Percentiles rank a stretch among this genome's conserved stretches.
These are phyloP conservation scores for Pseudachorutes palmiensis DNA, from an alignment of 1,140 invertebrate species.

Conservation along the genomic window DNA sequence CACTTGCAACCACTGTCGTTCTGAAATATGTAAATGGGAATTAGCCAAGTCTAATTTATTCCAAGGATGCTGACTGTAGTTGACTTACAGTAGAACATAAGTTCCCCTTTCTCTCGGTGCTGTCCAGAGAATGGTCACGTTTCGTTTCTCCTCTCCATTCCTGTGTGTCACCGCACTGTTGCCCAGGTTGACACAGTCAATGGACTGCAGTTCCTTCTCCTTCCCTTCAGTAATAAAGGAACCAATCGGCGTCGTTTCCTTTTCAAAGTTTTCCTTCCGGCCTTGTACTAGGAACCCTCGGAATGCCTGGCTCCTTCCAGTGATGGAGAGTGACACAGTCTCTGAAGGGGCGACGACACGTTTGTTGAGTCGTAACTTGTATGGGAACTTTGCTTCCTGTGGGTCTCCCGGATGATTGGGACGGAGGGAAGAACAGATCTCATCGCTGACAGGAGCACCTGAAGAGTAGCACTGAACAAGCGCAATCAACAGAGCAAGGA, in stretches of 20 bases:
- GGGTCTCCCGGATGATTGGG: constrained; percentile 8
- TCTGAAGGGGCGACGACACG: neutral
- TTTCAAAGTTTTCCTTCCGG: neutral
- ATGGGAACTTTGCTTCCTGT: neutral
- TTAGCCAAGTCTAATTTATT: neutral
- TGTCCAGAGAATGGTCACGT: neutral
- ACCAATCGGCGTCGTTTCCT: neutral
- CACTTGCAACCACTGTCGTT: neutral
- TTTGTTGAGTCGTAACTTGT: neutral
- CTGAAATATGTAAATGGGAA: neutral
- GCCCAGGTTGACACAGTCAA: neutral
- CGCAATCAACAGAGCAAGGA: neutral
- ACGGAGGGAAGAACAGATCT: neutral
- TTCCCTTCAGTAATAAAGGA: neutral
- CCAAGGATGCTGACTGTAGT: neutral
- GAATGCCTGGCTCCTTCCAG: neutral
- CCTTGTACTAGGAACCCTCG: constrained; percentile 11
- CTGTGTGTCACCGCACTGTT: neutral
- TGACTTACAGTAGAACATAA: neutral
- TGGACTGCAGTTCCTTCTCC: neutral
- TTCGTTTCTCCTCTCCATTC: neutral
- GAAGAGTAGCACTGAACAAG: neutral
- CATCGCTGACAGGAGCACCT: neutral
- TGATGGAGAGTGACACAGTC: neutral
- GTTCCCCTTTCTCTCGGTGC: neutral